Evolutionary conservation across 1,140 invertebrate genomes (phyloP), one percentile per base, ranked within the genome.

Genomic region (Drosophila dunni): DNA sequence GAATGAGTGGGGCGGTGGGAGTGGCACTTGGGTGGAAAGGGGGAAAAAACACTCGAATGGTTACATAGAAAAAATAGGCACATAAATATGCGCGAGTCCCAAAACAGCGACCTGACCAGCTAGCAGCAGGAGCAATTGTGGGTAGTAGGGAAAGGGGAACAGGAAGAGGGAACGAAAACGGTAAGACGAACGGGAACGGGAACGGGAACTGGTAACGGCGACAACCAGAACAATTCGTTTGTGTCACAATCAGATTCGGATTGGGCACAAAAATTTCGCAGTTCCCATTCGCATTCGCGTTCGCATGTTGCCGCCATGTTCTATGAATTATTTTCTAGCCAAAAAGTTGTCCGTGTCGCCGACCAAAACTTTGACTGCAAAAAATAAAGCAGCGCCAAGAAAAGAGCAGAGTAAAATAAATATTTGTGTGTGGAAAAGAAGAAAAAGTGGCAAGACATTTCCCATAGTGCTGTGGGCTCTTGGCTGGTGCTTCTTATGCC

Each of bases 191-290:
- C 8, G 38, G 38, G 10, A 40, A 40, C 11, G 38, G 38, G 38
- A 40, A 34, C 33, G 34, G 17, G 38, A 45, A 46, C n/a, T 53
- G 33, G 57, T 46, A 60, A 54, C 48, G 81, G 79, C 81, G 77
- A 84, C 81, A 84, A 81, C 69, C 75, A 84, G 84, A 89, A 89
- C 84, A 89, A 89, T 89, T 89, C 84, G 84, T 89, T 89, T 89
- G 78, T 89, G 84, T 89, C 84, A 89, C 84, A 89, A 89, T 89
- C 84, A 89, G 84, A 90, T 89, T 89, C 85, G 85, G 81, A 79
- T 82, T 74, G 74, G 79, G 77, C 79, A 88, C 82, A 88, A 89
- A 88, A 88, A 88, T 88, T 76, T 76, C 57, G 57, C 74, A 64
- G 67, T 85, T 81, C 78, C 78, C 82, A 79, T 79, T 29, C 24